A percentile compares a stretch with the other conserved stretches of the same genome.
phyloP scores from a whole-genome alignment of 1,140 invertebrate species.

The Drosophila trapezifrons region DNA sequence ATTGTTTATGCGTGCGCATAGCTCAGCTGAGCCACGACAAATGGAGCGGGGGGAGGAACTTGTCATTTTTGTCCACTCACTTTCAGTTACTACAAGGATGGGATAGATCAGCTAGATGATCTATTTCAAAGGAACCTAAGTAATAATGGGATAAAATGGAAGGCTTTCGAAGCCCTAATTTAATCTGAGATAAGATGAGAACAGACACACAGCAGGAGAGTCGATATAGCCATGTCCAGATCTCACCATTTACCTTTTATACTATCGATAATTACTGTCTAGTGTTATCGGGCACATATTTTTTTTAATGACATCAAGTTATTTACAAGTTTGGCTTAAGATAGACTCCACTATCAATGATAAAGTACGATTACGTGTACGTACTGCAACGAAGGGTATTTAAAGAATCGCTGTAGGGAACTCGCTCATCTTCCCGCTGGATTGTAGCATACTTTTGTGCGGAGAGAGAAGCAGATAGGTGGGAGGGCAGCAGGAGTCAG shows the following conservation, averaged over 20 bases:
- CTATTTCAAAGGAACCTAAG: no score
- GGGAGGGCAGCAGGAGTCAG: slow-evolving; percentile 10
- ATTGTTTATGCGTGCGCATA: slow-evolving; percentile 82
- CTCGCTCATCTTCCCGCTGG: neutral
- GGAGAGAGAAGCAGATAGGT: neutral
- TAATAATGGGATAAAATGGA: no score
- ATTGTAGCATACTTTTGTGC: slow-evolving; percentile 16
- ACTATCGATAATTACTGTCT: no score
- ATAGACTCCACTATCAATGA: no score
- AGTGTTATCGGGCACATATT: no score
- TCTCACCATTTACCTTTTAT: neutral
- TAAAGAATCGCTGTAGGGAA: neutral
- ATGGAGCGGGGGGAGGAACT: neutral
- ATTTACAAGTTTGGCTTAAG: neutral
- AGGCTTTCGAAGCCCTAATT: no score
- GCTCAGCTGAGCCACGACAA: slow-evolving; percentile 43
- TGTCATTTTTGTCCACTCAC: slow-evolving; percentile 55
- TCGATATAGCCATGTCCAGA: no score
- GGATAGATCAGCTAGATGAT: slow-evolving; percentile 5
- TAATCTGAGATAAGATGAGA: no score
- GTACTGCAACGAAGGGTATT: slow-evolving; percentile 18
- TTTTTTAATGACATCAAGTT: neutral
- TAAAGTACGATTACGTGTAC: neutral
- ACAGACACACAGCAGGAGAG: no score
- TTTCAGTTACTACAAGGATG: neutral